These are phyloP conservation scores for Fratercula arctica DNA, from an alignment of 2,797 vertebrate genomes.

Conservation along the genomic window DNA sequence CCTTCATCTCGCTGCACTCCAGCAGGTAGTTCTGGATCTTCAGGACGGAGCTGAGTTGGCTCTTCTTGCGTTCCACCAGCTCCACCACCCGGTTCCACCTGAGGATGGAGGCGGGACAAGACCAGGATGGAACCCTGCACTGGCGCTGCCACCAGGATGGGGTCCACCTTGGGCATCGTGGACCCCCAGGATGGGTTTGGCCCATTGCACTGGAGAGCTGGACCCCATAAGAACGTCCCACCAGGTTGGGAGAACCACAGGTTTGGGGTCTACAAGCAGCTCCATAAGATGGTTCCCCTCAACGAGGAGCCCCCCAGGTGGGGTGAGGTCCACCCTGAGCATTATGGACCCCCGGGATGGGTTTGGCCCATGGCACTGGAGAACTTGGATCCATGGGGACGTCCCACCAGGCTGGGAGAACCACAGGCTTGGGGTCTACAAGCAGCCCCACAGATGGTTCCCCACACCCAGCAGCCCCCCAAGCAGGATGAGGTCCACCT, in stretches of 20 bases:
- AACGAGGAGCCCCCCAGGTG: neutral
- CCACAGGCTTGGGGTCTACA: no score
- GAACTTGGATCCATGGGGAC: neutral
- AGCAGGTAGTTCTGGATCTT: conserved; percentile 94
- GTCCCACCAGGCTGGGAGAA: neutral
- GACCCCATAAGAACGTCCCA: neutral
- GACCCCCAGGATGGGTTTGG: neutral
- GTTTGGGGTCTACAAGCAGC: neutral
- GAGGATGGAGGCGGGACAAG: neutral
- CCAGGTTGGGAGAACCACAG: neutral
- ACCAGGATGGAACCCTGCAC: neutral
- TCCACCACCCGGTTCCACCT: conserved; percentile 96
- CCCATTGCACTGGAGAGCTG: accelerated
- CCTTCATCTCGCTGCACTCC: conserved; percentile 90
- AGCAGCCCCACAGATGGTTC: no score
- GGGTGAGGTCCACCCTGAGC: neutral
- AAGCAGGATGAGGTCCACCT: neutral
- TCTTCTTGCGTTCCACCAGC: conserved; percentile 90
- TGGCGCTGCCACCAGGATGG: neutral
- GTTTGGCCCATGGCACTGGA: neutral
- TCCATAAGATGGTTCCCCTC: no score
- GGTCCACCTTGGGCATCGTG: neutral
- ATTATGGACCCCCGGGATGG: neutral
- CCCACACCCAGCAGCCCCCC: no score
- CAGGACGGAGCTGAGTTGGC: conserved; percentile 84